Base-by-base conservation (phyloP, 2,888 invertebrate genomes). In the Marronus borbonicus region DNA sequence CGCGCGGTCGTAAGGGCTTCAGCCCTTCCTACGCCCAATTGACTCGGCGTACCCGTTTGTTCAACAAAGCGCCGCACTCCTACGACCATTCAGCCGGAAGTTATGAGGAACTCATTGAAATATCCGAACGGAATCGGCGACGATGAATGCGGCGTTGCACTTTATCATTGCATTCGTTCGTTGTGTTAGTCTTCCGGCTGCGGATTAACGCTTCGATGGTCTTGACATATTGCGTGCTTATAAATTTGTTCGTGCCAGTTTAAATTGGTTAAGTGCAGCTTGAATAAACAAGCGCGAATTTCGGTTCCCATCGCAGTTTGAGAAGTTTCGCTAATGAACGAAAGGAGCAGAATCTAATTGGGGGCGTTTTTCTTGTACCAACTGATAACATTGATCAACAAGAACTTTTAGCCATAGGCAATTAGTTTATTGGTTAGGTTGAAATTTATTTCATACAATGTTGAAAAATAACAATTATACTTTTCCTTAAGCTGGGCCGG, bases 101-200 rank as follows among this genome's bases (percentile, higher is more conserved):
- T 87, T 88, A 87, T 88, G 87, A 87, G 87, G 84, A 85, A 86
- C 86, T 87, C 87, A 88, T 88, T 88, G 87, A 86, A 87, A 87
- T 88, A 87, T 87, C 87, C 87, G 86, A 84, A 84, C 85, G 86
- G 86, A 86, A 86, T 84, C 70, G 70, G 70, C 17, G 70, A 69
- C 69, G 50, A 69, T 65, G 65, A 39, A 17, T 39, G 17, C 44
- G 3, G 83, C 81, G 83, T 82, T 83, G 82, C 86, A 86, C 86
- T 87, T 84, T 84, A 85, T 86, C 86, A 85, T 86, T 81, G 81
- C 81, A 79, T 80, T 84, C 82, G 81, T 80, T 81, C 80, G 55
- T 20, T 81, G 83, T 82, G 83, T 82, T 82, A 82, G 83, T 84
- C 85, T 85, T 85, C 85, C 85, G 83, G 83, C 81, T 81, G 81